phyloP scores from a whole-genome alignment of 2,113 vertebrate species.

The Hoplias malabaricus region DNA sequence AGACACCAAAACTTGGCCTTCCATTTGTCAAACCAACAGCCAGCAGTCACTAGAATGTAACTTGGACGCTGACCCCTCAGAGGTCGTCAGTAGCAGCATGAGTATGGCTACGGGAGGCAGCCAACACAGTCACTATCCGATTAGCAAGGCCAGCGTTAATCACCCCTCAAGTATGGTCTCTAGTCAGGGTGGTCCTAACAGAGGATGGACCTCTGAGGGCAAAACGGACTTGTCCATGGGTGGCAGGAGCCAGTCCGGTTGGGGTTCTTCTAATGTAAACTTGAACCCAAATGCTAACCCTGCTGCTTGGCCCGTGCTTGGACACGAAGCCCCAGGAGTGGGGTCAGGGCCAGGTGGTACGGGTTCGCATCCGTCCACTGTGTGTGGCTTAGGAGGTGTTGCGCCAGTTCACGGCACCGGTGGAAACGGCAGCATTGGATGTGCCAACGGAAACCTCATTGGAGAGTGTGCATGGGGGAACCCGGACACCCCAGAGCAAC shows the following conservation, averaged over 20 bases:
- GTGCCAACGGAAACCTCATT: constrained; percentile 78
- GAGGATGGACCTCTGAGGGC: constrained; percentile 84
- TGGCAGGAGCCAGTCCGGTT: constrained; percentile 84
- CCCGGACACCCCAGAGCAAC: constrained; percentile 89
- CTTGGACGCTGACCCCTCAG: constrained; percentile 81
- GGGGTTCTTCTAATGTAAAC: constrained; percentile 93
- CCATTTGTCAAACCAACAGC: constrained; percentile 72
- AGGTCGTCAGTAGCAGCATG: constrained; percentile 67
- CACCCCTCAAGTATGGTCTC: constrained; percentile 68
- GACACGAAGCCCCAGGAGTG: constrained; percentile 86
- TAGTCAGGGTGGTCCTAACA: constrained; percentile 75
- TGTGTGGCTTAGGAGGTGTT: constrained; percentile 84
- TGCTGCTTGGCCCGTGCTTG: constrained; percentile 95
- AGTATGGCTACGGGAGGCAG: constrained; percentile 95
- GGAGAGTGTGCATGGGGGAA: constrained; percentile 83
- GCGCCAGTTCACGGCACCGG: constrained; percentile 74
- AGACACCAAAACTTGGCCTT: constrained; percentile 89
- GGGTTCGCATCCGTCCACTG: constrained; percentile 78
- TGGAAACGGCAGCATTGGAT: constrained; percentile 80
- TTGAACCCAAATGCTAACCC: constrained; percentile 98
- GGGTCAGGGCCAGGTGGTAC: constrained; percentile 75
- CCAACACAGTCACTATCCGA: constrained; percentile 88
- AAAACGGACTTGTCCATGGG: constrained; percentile 88
- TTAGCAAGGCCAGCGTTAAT: constrained; percentile 85
- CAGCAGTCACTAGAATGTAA: constrained; percentile 89